Evolutionary conservation across 2,888 invertebrate species (phyloP).

Genomic region (Tachystola acroxantha): DNA sequence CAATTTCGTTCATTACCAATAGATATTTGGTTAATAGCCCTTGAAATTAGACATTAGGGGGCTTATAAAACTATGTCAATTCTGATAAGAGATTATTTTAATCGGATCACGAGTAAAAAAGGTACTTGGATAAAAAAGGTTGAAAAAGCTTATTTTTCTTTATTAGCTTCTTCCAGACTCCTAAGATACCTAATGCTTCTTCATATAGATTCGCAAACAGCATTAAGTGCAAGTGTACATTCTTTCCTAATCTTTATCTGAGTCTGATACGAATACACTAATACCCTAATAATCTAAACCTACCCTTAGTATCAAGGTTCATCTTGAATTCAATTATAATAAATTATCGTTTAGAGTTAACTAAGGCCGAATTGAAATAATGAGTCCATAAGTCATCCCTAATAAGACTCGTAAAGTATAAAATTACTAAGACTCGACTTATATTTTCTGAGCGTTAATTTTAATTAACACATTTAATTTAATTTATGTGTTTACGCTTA

Average conservation of each 20-base stretch:
- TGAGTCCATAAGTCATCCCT: constrained; percentile 25
- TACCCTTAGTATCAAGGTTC: neutral
- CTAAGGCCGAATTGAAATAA: constrained; percentile 14
- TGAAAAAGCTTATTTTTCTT: no score
- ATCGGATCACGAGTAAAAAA: no score
- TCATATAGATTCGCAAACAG: no score
- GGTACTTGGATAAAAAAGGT: no score
- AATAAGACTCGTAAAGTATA: constrained; percentile 17
- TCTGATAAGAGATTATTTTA: no score
- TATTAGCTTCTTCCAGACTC: no score
- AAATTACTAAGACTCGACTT: constrained; percentile 10
- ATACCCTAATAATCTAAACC: no score
- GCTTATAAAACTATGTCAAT: neutral
- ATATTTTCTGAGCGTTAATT: constrained; percentile 11
- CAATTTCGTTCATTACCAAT: neutral
- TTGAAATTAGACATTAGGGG: neutral
- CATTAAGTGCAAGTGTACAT: no score
- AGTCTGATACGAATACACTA: no score
- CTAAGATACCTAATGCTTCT: no score
- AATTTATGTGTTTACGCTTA: constrained; percentile 9
- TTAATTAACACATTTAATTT: constrained; percentile 9
- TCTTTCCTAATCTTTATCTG: no score
- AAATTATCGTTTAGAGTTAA: constrained; percentile 19
- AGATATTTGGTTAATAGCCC: constrained; percentile 2
- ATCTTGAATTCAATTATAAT: constrained; percentile 5